A percentile compares a stretch with the other conserved stretches of the same genome.
Evolutionary conservation across 2,888 invertebrate species (phyloP).

Genomic region (Anoplius nigerrimus): DNA sequence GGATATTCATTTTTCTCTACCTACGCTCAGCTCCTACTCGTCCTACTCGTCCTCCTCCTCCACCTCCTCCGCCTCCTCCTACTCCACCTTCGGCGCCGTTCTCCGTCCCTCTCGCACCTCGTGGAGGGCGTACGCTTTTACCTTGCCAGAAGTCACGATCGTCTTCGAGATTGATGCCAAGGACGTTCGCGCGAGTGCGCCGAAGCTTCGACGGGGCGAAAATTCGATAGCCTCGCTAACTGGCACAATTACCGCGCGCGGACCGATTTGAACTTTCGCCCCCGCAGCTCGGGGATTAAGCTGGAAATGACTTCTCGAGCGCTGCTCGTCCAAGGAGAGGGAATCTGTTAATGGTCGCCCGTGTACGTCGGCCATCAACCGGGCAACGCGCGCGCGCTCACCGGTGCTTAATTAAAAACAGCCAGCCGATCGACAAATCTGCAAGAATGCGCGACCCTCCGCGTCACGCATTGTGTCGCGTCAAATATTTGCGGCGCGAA

Average conservation of each 20-base stretch:
- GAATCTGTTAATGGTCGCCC: conserved; percentile 45
- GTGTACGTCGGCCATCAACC: conserved; percentile 21
- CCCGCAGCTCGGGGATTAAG: conserved; percentile 24
- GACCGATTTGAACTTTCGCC: conserved; percentile 12
- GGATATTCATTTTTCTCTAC: conserved; percentile 16
- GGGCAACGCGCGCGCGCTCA: conserved; percentile 37
- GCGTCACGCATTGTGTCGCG: no score
- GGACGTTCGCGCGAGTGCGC: conserved; percentile 20
- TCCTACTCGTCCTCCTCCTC: background rate
- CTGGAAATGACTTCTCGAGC: conserved; percentile 41
- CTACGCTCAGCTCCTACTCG: background rate
- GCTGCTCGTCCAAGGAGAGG: conserved; percentile 35
- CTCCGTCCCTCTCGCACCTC: no score
- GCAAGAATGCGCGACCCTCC: no score
- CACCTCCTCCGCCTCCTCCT: background rate
- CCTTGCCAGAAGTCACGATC: conserved; percentile 30
- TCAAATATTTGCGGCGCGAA: no score
- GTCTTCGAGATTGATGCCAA: conserved; percentile 25
- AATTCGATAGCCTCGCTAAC: conserved; percentile 44
- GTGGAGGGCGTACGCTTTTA: background rate
- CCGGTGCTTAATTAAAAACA: conserved; percentile 43
- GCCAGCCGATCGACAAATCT: background rate
- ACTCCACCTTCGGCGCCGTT: background rate
- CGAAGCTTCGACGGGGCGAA: conserved; percentile 26
- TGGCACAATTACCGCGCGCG: conserved; percentile 44